A percentile compares a stretch with the other conserved stretches of the same genome.
These are phyloP conservation scores for Apodemus agrarius DNA, from an alignment of 2,797 vertebrate genomes.

Conservation along the genomic window DNA sequence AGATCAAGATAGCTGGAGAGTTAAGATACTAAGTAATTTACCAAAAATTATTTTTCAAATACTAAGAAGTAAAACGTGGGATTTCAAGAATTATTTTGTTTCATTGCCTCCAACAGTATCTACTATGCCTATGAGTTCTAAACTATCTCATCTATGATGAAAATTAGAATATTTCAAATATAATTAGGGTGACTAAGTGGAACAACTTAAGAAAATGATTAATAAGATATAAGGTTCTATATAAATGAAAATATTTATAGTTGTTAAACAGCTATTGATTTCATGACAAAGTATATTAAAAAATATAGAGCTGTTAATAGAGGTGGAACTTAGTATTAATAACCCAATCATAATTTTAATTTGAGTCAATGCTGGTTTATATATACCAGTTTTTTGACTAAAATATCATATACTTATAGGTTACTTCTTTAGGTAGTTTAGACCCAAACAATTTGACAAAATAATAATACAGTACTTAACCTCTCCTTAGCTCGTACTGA, in stretches of 20 bases:
- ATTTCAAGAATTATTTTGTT: background rate
- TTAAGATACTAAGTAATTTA: background rate
- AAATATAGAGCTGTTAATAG: background rate
- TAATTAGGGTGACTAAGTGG: background rate
- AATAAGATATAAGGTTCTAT: background rate
- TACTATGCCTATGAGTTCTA: background rate
- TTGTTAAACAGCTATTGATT: background rate
- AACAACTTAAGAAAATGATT: background rate
- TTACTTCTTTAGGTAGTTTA: background rate
- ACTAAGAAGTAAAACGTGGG: background rate
- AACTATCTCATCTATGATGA: background rate
- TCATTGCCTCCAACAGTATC: background rate
- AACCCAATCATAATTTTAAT: background rate
- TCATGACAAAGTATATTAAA: background rate
- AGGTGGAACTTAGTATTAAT: background rate
- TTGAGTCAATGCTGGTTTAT: background rate
- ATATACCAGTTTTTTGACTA: background rate
- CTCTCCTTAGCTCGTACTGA: background rate
- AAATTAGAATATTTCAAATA: background rate
- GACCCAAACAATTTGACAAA: background rate
- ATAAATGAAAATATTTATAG: background rate
- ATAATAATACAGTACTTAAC: background rate
- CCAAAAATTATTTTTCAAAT: background rate
- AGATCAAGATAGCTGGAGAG: background rate
- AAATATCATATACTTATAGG: background rate